Conservation (phyloP, 2,888 invertebrate genomes). For the Chaetoderma sp. region DNA sequence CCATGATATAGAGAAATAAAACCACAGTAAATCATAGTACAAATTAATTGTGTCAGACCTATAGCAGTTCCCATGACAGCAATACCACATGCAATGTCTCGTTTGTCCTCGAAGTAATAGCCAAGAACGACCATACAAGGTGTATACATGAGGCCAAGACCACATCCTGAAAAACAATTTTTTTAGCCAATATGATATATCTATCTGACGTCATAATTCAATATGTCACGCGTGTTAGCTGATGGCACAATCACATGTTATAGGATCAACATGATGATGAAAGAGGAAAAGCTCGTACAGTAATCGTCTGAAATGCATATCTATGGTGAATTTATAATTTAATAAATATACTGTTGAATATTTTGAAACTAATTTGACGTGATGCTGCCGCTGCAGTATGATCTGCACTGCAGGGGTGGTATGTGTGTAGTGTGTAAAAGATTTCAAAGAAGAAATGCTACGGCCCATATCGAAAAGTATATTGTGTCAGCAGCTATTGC, state of each 20-base stretch:
- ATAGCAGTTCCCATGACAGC: background rate
- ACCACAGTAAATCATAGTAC: too few relatives aligned
- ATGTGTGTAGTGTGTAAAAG: background rate
- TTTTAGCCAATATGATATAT: background rate
- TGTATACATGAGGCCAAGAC: conserved; percentile 29
- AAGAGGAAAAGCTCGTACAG: background rate
- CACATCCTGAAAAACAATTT: conserved; percentile 27
- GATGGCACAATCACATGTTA: background rate
- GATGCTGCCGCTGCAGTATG: background rate
- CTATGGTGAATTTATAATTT: too few relatives aligned
- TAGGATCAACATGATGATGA: too few relatives aligned
- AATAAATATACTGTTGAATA: too few relatives aligned
- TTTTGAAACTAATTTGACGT: too few relatives aligned
- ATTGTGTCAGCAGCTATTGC: too few relatives aligned
- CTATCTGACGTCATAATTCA: background rate
- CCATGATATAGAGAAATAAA: too few relatives aligned
- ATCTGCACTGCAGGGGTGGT: background rate
- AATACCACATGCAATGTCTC: conserved; percentile 15
- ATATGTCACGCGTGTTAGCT: background rate
- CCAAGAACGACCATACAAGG: conserved; percentile 25
- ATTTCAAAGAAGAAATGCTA: too few relatives aligned
- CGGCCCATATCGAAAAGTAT: too few relatives aligned
- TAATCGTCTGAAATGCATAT: too few relatives aligned
- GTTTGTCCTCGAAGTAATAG: conserved; percentile 24
- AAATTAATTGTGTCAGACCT: too few relatives aligned